Conservation (phyloP, 2,113 vertebrate species). For the Protomyctophum bolini region DNA sequence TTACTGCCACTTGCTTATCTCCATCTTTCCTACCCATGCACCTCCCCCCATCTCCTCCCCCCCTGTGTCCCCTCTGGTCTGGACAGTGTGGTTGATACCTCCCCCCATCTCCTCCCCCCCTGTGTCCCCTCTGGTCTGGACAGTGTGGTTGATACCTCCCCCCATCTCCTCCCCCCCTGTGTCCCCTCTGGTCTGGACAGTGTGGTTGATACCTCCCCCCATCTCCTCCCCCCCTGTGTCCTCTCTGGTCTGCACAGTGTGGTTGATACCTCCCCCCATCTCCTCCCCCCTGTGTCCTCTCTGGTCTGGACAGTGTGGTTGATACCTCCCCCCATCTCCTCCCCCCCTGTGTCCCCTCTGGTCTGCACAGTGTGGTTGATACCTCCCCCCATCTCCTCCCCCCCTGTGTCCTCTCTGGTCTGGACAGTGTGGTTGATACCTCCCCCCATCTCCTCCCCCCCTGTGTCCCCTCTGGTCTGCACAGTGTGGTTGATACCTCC, state of each 20-base stretch:
- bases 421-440: neutral
- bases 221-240: no score
- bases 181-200: neutral
- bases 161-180: no score
- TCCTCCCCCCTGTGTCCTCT: no score
- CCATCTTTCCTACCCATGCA: no score
- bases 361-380: neutral
- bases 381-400: no score
- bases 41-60: neutral
- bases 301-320: neutral
- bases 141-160: conserved; percentile 1
- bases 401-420: neutral
- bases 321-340: no score
- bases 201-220: conserved; percentile 6
- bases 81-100: neutral
- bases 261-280: no score
- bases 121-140: neutral
- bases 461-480: neutral
- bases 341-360: neutral
- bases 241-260: neutral
- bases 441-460: no score
- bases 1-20: neutral
- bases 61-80: neutral
- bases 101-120: no score
- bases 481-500: neutral